Evolutionary conservation across 2,797 vertebrate genomes (phyloP), one percentile per base, ranked within the genome.

Genomic region (Acropternis orthonyx): DNA sequence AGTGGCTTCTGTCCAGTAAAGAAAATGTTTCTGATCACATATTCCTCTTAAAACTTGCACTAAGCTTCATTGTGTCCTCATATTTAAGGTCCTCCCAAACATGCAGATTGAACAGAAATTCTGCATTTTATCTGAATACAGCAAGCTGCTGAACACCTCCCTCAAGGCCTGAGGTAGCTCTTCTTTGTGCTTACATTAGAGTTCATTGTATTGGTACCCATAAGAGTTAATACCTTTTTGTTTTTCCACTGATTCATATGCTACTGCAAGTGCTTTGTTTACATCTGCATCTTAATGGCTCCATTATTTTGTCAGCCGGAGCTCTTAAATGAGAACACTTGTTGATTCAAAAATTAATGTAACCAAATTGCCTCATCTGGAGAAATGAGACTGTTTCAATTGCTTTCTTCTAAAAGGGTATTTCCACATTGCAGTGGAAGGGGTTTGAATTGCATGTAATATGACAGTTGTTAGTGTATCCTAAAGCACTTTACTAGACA

Each of bases 331-430:
- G 76, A 85, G 79, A 93, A 78, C 62, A 81, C 72, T 73, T 81
- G 54, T 90, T 72, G 93, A 72, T 55, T 89, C 51, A 85, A 91
- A 95, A 89, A 92, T 80, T 73, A 89, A 80, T 48, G 80, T 63
- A 83, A 58, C 32, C 37, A 46, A 65, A 63, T 92, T 86, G 58
- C 44, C 55, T 94, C 18, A 8, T 72, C 72, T 63, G 69, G 73
- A 95, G 67, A 94, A 92, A 94, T 44, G 32, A 63, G 69, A 58
- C 16, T 66, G 58, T 26, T 82, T 51, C 63, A 73, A 69, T 81
- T 92, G 51, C 46, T 77, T 71, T 63, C 85, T 88, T 63, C 43
- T 83, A 16, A 56, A 66, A 62, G 62, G 22, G 22, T 55, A 59
- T 91, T 91, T 87, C 91, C 79, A 85, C 59, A 7, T 37, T 12